A percentile compares a stretch with the other conserved stretches of the same genome.
Conservation (phyloP, 2,888 invertebrate genomes). For the Theodoxus fluviatilis region DNA sequence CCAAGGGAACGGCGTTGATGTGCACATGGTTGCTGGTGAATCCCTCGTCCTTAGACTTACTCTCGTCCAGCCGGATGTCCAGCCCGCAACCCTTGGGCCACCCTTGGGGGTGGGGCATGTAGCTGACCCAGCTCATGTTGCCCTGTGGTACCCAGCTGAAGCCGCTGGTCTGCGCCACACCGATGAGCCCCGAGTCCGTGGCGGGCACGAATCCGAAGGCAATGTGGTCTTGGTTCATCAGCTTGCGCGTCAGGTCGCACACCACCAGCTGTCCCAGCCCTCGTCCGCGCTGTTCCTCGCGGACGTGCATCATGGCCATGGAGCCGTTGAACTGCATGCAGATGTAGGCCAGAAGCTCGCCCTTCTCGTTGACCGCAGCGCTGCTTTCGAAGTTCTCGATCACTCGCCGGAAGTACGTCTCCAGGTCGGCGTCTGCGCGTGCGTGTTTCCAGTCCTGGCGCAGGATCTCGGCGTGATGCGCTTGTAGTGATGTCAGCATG, state of each 20-base stretch:
- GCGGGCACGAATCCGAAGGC: conserved; percentile 53
- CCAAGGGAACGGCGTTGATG: no score
- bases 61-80: no score
- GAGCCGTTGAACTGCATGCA: conserved; percentile 58
- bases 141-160: conserved; percentile 57
- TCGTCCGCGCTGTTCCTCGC: conserved; percentile 45
- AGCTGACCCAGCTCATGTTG: conserved; percentile 53
- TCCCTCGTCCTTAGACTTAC: no score
- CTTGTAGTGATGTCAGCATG: conserved; percentile 39
- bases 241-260: conserved; percentile 45
- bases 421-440: conserved; percentile 42
- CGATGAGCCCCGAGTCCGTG: conserved; percentile 46
- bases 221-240: conserved; percentile 44
- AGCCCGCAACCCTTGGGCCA: no score
- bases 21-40: no score
- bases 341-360: conserved; percentile 51
- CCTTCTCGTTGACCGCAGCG: conserved; percentile 44
- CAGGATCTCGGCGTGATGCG: conserved; percentile 42
- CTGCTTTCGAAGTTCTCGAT: conserved; percentile 52
- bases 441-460: conserved; percentile 45
- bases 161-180: conserved; percentile 44
- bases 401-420: conserved; percentile 50
- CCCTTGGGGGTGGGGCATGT: conserved; percentile 33
- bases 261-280: conserved; percentile 51
- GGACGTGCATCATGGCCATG: conserved; percentile 54